Evolutionary conservation across 2,888 invertebrate genomes (phyloP).

Genomic region (Agonopterix subpropinquella): DNA sequence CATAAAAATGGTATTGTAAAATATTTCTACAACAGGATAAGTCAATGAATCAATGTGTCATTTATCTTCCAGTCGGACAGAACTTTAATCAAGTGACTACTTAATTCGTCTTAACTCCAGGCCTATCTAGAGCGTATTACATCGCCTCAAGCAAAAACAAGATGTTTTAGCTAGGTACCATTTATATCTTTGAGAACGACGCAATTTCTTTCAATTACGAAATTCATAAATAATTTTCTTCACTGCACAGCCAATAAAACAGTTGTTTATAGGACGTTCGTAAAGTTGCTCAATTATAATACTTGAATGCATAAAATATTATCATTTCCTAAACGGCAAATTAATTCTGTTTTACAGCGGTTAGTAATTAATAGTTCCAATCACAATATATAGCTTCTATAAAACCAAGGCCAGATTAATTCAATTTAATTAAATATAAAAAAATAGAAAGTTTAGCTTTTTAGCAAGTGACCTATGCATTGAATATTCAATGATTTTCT

Average conservation of each 20-base stretch:
- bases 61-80: not conserved
- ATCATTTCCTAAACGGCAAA: not conserved
- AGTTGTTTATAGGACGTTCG: not conserved
- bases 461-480: no score
- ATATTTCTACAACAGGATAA: no score
- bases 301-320: not conserved
- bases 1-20: no score
- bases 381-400: not conserved
- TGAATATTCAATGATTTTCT: no score
- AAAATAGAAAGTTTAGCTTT: no score
- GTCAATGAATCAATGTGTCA: no score
- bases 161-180: not conserved
- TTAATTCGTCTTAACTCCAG: slow-evolving; percentile 6
- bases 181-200: not conserved
- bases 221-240: not conserved
- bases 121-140: not conserved
- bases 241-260: not conserved
- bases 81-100: slow-evolving; percentile 2
- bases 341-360: slow-evolving; percentile 4
- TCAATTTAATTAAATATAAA: not conserved
- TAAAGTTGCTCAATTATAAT: not conserved
- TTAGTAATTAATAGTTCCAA: not conserved
- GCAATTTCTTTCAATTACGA: not conserved
- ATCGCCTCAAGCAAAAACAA: not conserved
- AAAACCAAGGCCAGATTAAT: not conserved